Percentiles rank a stretch among this genome's conserved stretches.
These are phyloP conservation scores for Cydia strobilella DNA, from an alignment of 1,140 invertebrate species.

Conservation along the genomic window DNA sequence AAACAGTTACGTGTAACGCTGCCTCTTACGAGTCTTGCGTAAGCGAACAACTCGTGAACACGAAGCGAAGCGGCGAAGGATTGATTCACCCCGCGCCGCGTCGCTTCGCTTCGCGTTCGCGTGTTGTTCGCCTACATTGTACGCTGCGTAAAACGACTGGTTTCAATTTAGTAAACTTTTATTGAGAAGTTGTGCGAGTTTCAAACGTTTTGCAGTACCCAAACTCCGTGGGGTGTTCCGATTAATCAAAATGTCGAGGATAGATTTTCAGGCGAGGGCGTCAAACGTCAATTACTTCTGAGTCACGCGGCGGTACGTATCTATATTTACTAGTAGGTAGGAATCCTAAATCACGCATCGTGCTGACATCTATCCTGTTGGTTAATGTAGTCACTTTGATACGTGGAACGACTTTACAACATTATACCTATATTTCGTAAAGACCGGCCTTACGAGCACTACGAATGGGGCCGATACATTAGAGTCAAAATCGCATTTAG, in stretches of 20 bases:
- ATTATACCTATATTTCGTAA: no score
- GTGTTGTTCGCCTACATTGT: no score
- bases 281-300: conserved; percentile 9
- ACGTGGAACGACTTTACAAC: not conserved
- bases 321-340: not conserved
- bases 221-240: not conserved
- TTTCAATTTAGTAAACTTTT: conserved; percentile 10
- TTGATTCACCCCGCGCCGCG: no score
- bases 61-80: no score
- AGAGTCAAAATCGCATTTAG: no score
- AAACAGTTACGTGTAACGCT: not conserved
- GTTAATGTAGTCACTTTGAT: not conserved
- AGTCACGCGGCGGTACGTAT: not conserved
- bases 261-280: conserved; percentile 14
- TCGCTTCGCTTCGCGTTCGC: no score
- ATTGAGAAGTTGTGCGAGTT: conserved; percentile 8
- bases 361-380: not conserved
- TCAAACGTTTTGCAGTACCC: conserved; percentile 9
- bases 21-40: no score
- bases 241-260: conserved; percentile 30
- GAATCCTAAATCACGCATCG: not conserved
- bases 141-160: not conserved
- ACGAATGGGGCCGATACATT: no score
- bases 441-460: no score
- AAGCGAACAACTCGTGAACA: no score